Conservation (phyloP, 2,797 vertebrate genomes). For the Fistularia commersonii region DNA sequence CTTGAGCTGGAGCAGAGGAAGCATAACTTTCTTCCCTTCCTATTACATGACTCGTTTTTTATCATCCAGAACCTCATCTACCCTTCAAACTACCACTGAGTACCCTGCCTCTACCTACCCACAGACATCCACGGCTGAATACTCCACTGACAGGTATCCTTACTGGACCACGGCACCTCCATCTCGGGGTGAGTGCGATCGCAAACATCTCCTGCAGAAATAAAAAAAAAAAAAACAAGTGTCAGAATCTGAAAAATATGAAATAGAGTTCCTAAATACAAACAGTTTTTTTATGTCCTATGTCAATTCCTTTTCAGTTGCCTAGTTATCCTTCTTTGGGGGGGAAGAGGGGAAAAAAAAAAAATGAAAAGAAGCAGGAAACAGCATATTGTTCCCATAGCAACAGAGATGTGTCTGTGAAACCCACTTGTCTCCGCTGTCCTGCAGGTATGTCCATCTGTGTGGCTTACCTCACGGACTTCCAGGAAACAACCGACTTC, state of each 20-base stretch:
- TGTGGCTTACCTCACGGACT: constrained; percentile 39
- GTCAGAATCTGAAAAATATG: neutral
- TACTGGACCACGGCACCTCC: constrained; percentile 13
- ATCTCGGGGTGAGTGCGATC: constrained; percentile 17
- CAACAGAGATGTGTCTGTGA: neutral
- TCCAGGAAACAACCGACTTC: rapidly evolving
- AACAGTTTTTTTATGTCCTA: too few relatives aligned
- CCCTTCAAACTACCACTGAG: neutral
- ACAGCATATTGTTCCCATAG: too few relatives aligned
- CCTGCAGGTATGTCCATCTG: constrained; percentile 55
- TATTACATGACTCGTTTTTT: too few relatives aligned
- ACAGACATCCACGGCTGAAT: too few relatives aligned
- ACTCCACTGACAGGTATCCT: too few relatives aligned
- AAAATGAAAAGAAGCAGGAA: too few relatives aligned
- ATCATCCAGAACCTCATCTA: neutral
- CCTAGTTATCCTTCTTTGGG: too few relatives aligned
- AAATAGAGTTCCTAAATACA: too few relatives aligned
- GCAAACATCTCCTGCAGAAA: too few relatives aligned
- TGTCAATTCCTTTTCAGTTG: too few relatives aligned
- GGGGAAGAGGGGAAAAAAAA: too few relatives aligned
- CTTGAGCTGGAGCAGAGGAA: neutral
- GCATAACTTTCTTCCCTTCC: constrained; percentile 24
- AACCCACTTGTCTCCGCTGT: neutral
- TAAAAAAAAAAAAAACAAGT: too few relatives aligned
- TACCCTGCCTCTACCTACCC: neutral